Evolutionary conservation across 2,113 vertebrate genomes (phyloP).

Genomic region (Gallinago media): DNA sequence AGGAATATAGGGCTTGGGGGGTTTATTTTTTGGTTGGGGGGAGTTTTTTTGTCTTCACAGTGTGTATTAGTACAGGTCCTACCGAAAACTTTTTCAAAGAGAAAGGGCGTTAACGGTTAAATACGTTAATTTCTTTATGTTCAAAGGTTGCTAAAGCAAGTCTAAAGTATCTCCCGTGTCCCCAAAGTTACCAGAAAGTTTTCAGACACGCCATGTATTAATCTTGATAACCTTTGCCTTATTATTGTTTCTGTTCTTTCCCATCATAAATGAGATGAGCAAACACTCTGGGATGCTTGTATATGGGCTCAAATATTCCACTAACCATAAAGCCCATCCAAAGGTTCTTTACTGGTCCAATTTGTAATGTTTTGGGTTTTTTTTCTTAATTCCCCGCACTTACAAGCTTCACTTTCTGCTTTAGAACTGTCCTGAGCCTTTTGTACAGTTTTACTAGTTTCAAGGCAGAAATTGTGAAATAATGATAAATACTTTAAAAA

Average conservation of each 20-base stretch:
- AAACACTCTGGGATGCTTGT: slow-evolving; percentile 78
- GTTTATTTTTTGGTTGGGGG: slow-evolving; percentile 32
- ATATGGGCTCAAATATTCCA: slow-evolving; percentile 66
- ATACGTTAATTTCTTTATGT: slow-evolving; percentile 6
- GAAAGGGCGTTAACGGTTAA: slow-evolving; percentile 33
- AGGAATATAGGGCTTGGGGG: slow-evolving; percentile 28
- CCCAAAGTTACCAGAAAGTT: slow-evolving; percentile 33
- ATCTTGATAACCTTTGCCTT: slow-evolving; percentile 75
- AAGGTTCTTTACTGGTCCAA: slow-evolving; percentile 65
- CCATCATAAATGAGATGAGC: slow-evolving; percentile 72
- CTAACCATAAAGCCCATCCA: slow-evolving; percentile 59
- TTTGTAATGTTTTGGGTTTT: slow-evolving; percentile 61
- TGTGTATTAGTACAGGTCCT: slow-evolving; percentile 23
- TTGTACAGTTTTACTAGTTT: slow-evolving; percentile 71
- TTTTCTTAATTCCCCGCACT: slow-evolving; percentile 68
- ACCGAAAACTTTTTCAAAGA: slow-evolving; percentile 8
- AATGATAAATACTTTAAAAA: neutral
- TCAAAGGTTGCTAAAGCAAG: slow-evolving; percentile 22
- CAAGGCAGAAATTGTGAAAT: slow-evolving; percentile 68
- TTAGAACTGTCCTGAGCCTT: slow-evolving; percentile 66
- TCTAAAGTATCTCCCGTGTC: slow-evolving; percentile 22
- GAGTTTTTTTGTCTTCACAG: slow-evolving; percentile 14
- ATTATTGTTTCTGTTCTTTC: slow-evolving; percentile 66
- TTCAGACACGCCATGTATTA: slow-evolving; percentile 48
- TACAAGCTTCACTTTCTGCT: slow-evolving; percentile 50